Conservation (phyloP, 2,113 vertebrate genomes). For the Pseudonaja textilis region DNA sequence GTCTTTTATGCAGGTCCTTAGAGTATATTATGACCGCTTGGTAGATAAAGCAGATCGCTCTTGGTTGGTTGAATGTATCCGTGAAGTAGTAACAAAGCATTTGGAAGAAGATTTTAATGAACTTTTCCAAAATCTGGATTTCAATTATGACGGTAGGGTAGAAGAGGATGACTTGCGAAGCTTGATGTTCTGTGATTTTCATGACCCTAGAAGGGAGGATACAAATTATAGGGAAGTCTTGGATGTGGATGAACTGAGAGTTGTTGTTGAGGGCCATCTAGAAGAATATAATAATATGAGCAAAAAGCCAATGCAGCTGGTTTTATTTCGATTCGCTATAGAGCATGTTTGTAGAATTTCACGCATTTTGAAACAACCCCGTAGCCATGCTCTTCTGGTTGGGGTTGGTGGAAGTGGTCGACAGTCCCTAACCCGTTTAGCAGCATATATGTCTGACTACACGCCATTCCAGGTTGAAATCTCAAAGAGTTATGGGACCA, state of each 20-base stretch:
- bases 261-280: slow-evolving; percentile 80
- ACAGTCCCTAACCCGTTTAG: slow-evolving; percentile 86
- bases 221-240: slow-evolving; percentile 80
- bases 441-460: slow-evolving; percentile 85
- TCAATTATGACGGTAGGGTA: slow-evolving; percentile 77
- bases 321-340: slow-evolving; percentile 88
- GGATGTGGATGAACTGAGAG: slow-evolving; percentile 71
- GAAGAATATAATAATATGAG: slow-evolving; percentile 87
- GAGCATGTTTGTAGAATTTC: slow-evolving; percentile 90
- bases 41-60: slow-evolving; percentile 78
- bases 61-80: slow-evolving; percentile 81
- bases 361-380: slow-evolving; percentile 86
- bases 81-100: slow-evolving; percentile 66
- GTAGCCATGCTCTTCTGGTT: slow-evolving; percentile 85
- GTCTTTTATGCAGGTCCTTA: slow-evolving; percentile 74
- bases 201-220: slow-evolving; percentile 83
- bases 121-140: slow-evolving; percentile 81
- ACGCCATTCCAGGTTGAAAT: slow-evolving; percentile 88
- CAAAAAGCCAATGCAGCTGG: slow-evolving; percentile 88
- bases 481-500: slow-evolving; percentile 79
- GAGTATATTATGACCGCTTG: slow-evolving; percentile 89
- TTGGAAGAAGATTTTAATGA: slow-evolving; percentile 82
- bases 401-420: slow-evolving; percentile 89
- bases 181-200: slow-evolving; percentile 92
- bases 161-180: slow-evolving; percentile 87